Evolutionary conservation across 2,888 invertebrate species (phyloP), one percentile per base, ranked within the genome.

Genomic region (Parascotia fuliginaria): DNA sequence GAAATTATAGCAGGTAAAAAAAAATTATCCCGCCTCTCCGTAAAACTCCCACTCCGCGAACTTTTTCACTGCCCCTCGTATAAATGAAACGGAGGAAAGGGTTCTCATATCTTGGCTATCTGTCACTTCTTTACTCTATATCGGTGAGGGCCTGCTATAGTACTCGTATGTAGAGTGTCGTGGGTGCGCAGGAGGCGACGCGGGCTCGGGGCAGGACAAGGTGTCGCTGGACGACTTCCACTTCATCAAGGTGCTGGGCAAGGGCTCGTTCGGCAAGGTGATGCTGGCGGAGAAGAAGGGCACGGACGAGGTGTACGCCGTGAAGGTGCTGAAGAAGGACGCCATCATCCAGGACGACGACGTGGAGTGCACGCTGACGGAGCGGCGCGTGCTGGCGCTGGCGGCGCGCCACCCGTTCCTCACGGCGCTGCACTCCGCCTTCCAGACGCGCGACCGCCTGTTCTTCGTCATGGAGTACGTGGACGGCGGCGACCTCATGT

Each of bases 381-480:
- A 99, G 92, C 98, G 99, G 83, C 94, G 99, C 78, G 99, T 99
- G 83, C 94, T 99, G 75, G 97, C 98, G 42, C 93, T 99, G 79
- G 98, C 99, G n/a, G 99, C 99, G 57, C 96, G 96, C 62, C 99
- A 99, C 93, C 99, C 99, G 47, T 99, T 99, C 93, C 95, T 99
- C 60, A 99, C 99, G 60, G 98, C 98, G 73, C 94, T 99, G 75
- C 97, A 98, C 93, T 98, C 96, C 80, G 98, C 98, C 93, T 99
- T 98, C 94, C 99, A 99, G 92, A 99, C 99, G 47, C 94, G 95
- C 89, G 98, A 98, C 85, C 95, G 98, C 9, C 93, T 99, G 65
- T 99, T 99, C 94, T 99, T 99, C 92, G 98, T 99, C 64, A 99
- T 99, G 99, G 99, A 99, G 92, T 99, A 99, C 89, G 99, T 99